A percentile compares a stretch with the other conserved stretches of the same genome.
Conservation (phyloP, 2,888 invertebrate species). For the Vanessa cardui region DNA sequence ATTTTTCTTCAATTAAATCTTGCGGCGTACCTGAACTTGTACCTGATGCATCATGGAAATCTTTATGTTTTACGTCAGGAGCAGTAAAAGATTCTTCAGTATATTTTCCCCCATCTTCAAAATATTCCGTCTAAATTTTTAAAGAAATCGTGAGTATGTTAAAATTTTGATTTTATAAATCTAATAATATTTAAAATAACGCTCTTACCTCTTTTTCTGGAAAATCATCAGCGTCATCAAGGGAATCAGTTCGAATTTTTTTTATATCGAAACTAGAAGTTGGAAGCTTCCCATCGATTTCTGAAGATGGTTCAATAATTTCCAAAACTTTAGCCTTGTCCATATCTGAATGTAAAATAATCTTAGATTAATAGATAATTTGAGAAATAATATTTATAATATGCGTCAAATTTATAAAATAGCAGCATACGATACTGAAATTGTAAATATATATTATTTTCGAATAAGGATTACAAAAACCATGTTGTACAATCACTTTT, state of each 20-base stretch:
- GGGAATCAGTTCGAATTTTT: constrained; percentile 76
- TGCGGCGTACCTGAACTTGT: constrained; percentile 50
- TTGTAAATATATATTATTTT: no score
- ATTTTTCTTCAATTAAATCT: constrained; percentile 52
- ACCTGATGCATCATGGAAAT: constrained; percentile 46
- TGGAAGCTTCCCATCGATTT: constrained; percentile 65
- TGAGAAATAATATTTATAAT: no score
- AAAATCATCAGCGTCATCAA: constrained; percentile 80
- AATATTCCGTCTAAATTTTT: constrained; percentile 64
- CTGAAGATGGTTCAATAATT: constrained; percentile 78
- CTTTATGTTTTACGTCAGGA: constrained; percentile 33
- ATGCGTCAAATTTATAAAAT: no score
- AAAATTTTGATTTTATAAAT: neutral
- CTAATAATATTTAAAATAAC: no score
- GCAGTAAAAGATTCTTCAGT: constrained; percentile 48
- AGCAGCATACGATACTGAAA: no score
- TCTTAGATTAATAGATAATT: neutral
- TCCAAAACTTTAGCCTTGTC: constrained; percentile 80
- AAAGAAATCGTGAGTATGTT: constrained; percentile 14
- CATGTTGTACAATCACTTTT: no score
- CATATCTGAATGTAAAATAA: constrained; percentile 64
- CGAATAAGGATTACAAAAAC: no score
- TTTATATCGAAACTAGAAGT: constrained; percentile 72
- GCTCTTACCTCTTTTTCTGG: constrained; percentile 75
- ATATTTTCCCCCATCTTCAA: constrained; percentile 64